Evolutionary conservation across 2,888 invertebrate genomes (phyloP), one percentile per base, ranked within the genome.

Genomic region (Lomographa bimaculata): DNA sequence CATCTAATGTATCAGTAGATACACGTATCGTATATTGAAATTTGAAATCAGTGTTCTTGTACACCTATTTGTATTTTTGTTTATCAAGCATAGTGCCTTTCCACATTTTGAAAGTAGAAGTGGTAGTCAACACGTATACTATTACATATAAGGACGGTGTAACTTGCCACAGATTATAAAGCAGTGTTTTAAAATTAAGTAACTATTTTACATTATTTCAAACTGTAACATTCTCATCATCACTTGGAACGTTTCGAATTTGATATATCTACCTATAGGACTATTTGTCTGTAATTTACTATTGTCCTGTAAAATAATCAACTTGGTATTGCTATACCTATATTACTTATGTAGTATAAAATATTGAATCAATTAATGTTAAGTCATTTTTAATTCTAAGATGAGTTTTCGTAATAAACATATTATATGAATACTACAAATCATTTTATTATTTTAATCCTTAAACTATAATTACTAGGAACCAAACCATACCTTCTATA

Each of bases 71-170:
- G 24, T 46, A 51, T 39, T 36, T 70, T 59, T 53, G 61, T 73
- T 72, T 71, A 61, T 75, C 76, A 83, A 81, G 79, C 62, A 79
- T 83, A 84, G 86, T 86, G 86, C 86, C 86, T 87, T 86, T 85
- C 71, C 74, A 75, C 57, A 51, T 69, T 78, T 71, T 69, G 46
- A 66, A 71, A 68, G 50, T 75, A 70, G 58, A 73, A 74, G 65
- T 44, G 49, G 39, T 77, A 72, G 64, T 58, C 55, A 58, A 63
- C 67, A 58, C 24, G 59, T 64, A 64, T 60, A 63, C 56, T 59
- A 59, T 54, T 57, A 55, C 53, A 50, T 41, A 35, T 66, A 70
- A 62, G 59, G 57, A 57, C 50, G 57, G 38, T 64, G 56, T 60
- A 71, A 57, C 56, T 60, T 54, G 47, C 49, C 46, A 45, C 54